A percentile compares a stretch with the other conserved stretches of the same genome.
Conservation (phyloP, 2,797 vertebrate species). For the Karalla daura region DNA sequence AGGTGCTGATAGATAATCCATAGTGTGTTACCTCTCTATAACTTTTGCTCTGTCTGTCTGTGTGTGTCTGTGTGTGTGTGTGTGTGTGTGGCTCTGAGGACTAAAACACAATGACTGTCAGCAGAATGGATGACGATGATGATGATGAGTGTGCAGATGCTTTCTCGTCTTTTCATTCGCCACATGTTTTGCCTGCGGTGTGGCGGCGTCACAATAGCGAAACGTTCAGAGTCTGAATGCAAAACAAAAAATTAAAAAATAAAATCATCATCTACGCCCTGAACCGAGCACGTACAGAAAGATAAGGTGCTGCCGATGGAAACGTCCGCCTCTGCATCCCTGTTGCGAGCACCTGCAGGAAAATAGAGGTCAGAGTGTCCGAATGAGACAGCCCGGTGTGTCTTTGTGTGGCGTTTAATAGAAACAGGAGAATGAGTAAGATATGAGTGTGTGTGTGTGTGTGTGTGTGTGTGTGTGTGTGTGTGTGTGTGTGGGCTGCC, state of each 20-base stretch:
- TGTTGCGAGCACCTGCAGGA: conserved; percentile 9
- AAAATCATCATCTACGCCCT: conserved; percentile 13
- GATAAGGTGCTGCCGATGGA: background rate
- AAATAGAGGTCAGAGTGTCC: conserved; percentile 35
- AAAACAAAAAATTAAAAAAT: too few relatives aligned
- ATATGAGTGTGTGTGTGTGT: background rate
- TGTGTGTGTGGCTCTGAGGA: background rate
- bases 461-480: background rate
- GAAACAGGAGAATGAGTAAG: conserved; percentile 4
- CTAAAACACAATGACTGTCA: background rate
- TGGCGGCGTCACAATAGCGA: background rate
- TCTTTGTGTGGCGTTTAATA: conserved; percentile 33
- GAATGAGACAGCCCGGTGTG: background rate
- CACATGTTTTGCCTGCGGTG: background rate
- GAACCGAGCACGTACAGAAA: conserved; percentile 9
- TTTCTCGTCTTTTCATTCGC: background rate
- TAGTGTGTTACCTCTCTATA: background rate
- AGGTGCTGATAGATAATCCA: conserved; percentile 7
- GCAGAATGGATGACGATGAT: too few relatives aligned
- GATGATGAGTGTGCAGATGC: conserved; percentile 8
- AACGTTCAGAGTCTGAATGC: background rate
- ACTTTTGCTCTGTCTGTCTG: background rate
- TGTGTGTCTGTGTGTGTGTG: background rate
- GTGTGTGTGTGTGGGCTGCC: background rate
- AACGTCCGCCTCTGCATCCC: conserved; percentile 12